Base-by-base conservation (phyloP, 2,888 invertebrate genomes). In the Mythimna ferrago region DNA sequence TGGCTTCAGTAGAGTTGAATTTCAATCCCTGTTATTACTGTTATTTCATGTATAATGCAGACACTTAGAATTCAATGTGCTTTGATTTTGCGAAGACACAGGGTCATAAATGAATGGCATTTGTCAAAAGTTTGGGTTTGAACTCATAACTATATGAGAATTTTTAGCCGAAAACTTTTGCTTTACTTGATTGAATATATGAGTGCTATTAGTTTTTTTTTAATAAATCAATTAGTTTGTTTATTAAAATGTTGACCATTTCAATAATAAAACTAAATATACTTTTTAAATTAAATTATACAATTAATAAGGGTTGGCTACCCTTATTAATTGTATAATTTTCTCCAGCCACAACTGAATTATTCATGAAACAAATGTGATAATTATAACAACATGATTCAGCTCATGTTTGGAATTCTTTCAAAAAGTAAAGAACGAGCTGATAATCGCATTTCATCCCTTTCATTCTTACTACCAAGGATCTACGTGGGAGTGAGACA, bases 301-400 rank as follows among this genome's bases (percentile, higher is more conserved):
- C 38, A 38, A 38, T 38, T 9, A 9, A 38, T 38, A 38, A 38
- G 38, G 38, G 38, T n/a, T 5, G 48, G n/a, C 21, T 51, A 51
- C 41, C 19, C 11, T 61, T 54, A 32, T 44, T 51, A 61, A 44
- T 53, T 66, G 14, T 53, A 44, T 61, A 66, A 51, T 56, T 75
- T 80, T 64, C 51, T 76, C 48, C 21, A 19, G 3, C 7, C 16
- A 32, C 3, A 21, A 38, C 61, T 67, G 64, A 76, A 71, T 72
- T 80, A 82, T 85, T 83, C 75, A 85, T 74, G 89, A 90, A 91
- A 89, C 87, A 88, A 89, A 88, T 78, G 76, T 78, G 73, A 87
- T 93, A 92, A 94, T 94, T 93, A 93, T 89, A 91, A 90, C 85
- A 89, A 73, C 91, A 83, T 95, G 95, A 95, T 94, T 95, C 95